Base-by-base conservation (phyloP, 2,797 vertebrate species). In the Jordanella pulchra region DNA sequence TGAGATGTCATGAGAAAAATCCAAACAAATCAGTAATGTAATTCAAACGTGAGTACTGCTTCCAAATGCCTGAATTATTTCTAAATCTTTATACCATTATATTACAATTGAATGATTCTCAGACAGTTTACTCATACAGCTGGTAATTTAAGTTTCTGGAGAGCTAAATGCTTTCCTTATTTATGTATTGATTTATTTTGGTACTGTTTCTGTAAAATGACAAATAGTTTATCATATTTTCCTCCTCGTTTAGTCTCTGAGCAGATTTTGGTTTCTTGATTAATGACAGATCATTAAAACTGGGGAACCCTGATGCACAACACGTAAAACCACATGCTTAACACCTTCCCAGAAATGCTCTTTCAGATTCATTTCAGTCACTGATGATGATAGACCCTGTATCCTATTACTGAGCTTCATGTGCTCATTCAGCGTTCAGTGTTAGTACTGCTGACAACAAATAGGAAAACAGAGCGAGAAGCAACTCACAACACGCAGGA, bases 271-370 rank as follows among this genome's bases (percentile, higher is more conserved):
- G 4, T 12, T 21, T 5, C 11, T 21, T 11, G 6, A 61, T 13
- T 18, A 61, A 14, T 61, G 58, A 32, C 42, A 30, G 70, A 25
- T 15, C 11, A 71, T 70, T 69, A 32, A 78, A 60, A 67, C 42
- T 55, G 63, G 48, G 7, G n/a, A 18, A n/a, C 39, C 44, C 13
- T 17, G 42, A 73, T 35, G 28, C 32, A 39, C 51, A 53, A 72
- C 27, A 72, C 18, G 27, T 74, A 66, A 58, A 23, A 23, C 32
- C 48, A 9, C n/a, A 70, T 53, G 58, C 28, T 15, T 27, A 25
- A 42, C 65, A 58, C 72, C 71, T 60, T 53, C 4, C 6, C 11
- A 75, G 73, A 63, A 80, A 65, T 78, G 47, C 44, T 73, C 67
- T 42, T 75, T 72, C 53, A 65, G 65, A 75, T 81, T 60, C 0